Base-by-base conservation (phyloP, 2,113 vertebrate species). In the Charadrius vociferus region DNA sequence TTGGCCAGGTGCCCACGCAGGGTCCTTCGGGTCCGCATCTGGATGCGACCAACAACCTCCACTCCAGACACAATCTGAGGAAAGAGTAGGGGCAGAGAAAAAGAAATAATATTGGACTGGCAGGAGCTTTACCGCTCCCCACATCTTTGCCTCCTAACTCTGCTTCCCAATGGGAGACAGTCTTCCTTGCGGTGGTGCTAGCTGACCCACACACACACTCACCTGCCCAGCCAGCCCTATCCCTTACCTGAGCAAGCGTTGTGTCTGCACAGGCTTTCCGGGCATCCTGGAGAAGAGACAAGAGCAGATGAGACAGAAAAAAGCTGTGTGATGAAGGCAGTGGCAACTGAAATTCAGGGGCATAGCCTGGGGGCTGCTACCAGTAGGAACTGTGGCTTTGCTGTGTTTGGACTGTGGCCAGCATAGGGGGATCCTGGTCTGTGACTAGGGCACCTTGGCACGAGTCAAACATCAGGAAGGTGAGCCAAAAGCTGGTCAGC, bases 1-100 rank as follows among this genome's bases (percentile, higher is more conserved):
- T 99, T 99, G 95, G 99, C 99, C 95, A 99, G 98, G 96, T 99
- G 99, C 78, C 99, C 99, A 92, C 99, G 98, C 70, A 99, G 95
- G 1, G 99, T 99, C 96, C 99, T 98, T 87, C 99, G 98, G 53
- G 99, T 99, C 88, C 99, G 98, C 98, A 99, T 95, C 97, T 99
- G 99, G 63, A 99, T 98, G 30, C 99, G 98, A 13, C 98, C 98
- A 45, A 99, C 98, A 7, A 99, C 98, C 21, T 98, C 97, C 55
- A 99, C 81, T 65, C 98, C 98, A 6, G 98, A 98, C 47, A 96
- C 98, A 20, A 98, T 97, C 97, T 99, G 98, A 81, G 96, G 61
- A 58, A 67, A 95, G 47, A 79, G 20, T 4, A 3, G 8, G 1
- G 3, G 50, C 43, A 81, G 37, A 41, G 36, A 55, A 62, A 47